Percentiles rank a stretch among this genome's conserved stretches.
These are phyloP conservation scores for Drosophila funebris DNA, from an alignment of 1,140 invertebrate genomes.

Conservation along the genomic window DNA sequence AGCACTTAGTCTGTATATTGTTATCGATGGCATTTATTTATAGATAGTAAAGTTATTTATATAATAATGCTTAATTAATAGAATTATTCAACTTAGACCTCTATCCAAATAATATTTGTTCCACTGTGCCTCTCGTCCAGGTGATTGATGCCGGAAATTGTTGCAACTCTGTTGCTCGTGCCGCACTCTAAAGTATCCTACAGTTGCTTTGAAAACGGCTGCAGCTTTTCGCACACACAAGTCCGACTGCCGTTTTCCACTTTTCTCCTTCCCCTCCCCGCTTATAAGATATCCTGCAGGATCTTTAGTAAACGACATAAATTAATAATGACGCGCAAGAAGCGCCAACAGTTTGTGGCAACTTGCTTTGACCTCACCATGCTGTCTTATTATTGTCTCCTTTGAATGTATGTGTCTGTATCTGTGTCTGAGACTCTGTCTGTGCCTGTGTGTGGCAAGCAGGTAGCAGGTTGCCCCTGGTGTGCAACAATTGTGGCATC, in stretches of 20 bases:
- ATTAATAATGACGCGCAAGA: slow-evolving; percentile 50
- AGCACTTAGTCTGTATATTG: too few relatives aligned
- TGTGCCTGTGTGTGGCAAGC: background rate
- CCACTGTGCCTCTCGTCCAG: slow-evolving; percentile 2
- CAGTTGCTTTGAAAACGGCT: slow-evolving; percentile 4
- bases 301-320: slow-evolving; percentile 36
- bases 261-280: background rate
- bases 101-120: too few relatives aligned
- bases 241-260: background rate
- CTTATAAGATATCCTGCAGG: background rate
- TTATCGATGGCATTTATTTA: too few relatives aligned
- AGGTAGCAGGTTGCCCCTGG: slow-evolving; percentile 6
- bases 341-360: slow-evolving; percentile 41
- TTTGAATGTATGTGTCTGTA: background rate
- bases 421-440: too few relatives aligned
- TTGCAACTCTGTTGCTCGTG: slow-evolving; percentile 38
- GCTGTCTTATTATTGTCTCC: slow-evolving; percentile 27
- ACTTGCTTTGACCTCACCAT: slow-evolving; percentile 16
- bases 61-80: too few relatives aligned
- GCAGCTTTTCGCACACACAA: slow-evolving; percentile 30
- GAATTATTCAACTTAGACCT: too few relatives aligned
- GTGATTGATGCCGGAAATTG: slow-evolving; percentile 58
- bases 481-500: slow-evolving; percentile 26
- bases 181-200: slow-evolving; percentile 12
- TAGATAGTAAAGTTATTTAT: too few relatives aligned